Evolutionary conservation across 2,888 invertebrate species (phyloP), one percentile per base, ranked within the genome.

Genomic region (Oscheius myriophilus): DNA sequence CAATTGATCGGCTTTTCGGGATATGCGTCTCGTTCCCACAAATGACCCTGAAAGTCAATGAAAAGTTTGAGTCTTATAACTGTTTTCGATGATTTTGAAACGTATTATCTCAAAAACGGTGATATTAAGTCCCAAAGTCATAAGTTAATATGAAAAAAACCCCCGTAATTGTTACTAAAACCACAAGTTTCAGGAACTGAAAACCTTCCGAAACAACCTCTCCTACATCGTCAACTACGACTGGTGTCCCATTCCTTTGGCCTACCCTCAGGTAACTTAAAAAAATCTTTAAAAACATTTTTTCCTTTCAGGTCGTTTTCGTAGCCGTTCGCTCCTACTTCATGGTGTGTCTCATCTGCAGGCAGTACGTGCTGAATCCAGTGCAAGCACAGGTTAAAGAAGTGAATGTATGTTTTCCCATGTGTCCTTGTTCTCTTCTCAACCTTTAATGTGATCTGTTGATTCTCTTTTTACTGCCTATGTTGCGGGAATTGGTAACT

Each of bases 271-370:
- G 61, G 61, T 61, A 14, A 23, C n/a, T 61, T 49, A 18, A 2
- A 49, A 21, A 21, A 21, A 49, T 49, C 3, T 18, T 2, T n/a
- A 49, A 49, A 21, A 49, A 4, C 11, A n/a, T 21, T 4, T 21
- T n/a, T n/a, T n/a, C n/a, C n/a, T n/a, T n/a, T 26, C 55, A 78
- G 76, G 79, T 79, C 3, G 78, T 80, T 1, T 78, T 78, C 57
- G 65, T 80, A 2, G 77, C 80, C 1, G 78, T 80, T 16, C 72
- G 78, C 16, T 71, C 74, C 43, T 78, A 80, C 42, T 80, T 80
- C 49, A n/a, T 72, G 1, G 54, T 80, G 3, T 78, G 78, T 42
- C 55, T 77, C 12, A 61, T 80, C 14, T 73, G 73, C 25, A 71
- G 80, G 1, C 80, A 80, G 43, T 80, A 75, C 55, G 61, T 77